phyloP scores from a whole-genome alignment of 2,797 vertebrate genomes.

The Danionella dracula region DNA sequence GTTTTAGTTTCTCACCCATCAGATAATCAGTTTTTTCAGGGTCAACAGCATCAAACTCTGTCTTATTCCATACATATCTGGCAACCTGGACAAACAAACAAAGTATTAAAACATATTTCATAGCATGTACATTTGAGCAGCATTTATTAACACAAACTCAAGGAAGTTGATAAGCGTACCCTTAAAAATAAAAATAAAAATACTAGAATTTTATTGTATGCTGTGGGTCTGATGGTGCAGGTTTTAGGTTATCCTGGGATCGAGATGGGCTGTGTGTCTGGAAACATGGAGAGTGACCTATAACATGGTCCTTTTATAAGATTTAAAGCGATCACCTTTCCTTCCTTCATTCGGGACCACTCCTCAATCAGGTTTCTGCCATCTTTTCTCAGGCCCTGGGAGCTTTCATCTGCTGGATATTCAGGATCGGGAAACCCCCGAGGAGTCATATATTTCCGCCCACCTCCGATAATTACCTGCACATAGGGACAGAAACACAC shows the following conservation, averaged over 20 bases:
- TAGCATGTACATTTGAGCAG: too few species aligned
- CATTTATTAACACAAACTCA: too few species aligned
- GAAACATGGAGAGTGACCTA: too few species aligned
- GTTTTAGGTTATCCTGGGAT: too few species aligned
- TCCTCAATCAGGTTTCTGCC: conserved; percentile 65
- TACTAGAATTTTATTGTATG: too few species aligned
- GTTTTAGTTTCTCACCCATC: conserved; percentile 58
- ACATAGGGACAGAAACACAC: not conserved
- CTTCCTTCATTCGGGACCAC: conserved; percentile 62
- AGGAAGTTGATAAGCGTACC: too few species aligned
- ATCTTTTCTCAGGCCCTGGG: conserved; percentile 61
- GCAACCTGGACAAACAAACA: conserved; percentile 53
- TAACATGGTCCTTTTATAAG: too few species aligned
- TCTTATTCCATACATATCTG: conserved; percentile 70
- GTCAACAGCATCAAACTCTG: conserved; percentile 62
- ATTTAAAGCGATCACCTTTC: too few species aligned
- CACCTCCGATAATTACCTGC: conserved; percentile 75
- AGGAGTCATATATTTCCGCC: conserved; percentile 75
- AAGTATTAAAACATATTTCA: too few species aligned
- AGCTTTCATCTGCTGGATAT: conserved; percentile 53
- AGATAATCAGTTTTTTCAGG: conserved; percentile 69
- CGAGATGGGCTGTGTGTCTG: too few species aligned
- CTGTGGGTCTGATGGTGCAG: too few species aligned
- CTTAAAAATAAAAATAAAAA: too few species aligned
- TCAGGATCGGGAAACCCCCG: conserved; percentile 65